Base-by-base conservation (phyloP, 2,888 invertebrate species). In the Allygus modestus region DNA sequence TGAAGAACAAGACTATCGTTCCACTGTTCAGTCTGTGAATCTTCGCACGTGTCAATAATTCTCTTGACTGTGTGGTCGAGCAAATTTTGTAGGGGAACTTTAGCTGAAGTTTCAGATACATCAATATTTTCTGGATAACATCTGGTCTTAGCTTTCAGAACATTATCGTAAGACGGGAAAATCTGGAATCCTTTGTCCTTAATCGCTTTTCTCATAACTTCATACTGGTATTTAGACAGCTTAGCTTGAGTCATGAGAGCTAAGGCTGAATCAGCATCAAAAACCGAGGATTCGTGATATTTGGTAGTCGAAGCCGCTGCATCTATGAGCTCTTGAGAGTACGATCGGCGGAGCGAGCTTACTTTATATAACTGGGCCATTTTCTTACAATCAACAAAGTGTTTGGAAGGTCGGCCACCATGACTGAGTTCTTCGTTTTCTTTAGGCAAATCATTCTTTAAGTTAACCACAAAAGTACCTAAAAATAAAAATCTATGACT, bases 191-290 rank as follows among this genome's bases (percentile, higher is more conserved):
- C 17, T 15, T 54, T 20, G 54, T 20, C n/a, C 12, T 54, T 54
- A 5, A 54, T 54, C 2, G 17, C 17, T 20, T 54, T 54, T 54
- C 17, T 54, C 20, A 54, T 2, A 54, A 54, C 54, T 9, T 54
- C 54, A 12, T 20, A 54, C 54, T 54, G 54, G 12, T 54, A 54
- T 54, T 54, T 54, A 12, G 54, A 54, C 54, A 54, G 20, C 54
- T 12, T 4, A 54, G 54, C 20, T 20, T 54, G 20, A 5, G 17
- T 54, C 12, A 54, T 54, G 2, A 54, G 54, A 20, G 17, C 20
- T 54, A 54, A 54, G 4, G 54, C 54, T 17, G 54, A 54, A 54
- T 54, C 54, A 5, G 17, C 20, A 54, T 54, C 20, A 20, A 20
- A 20, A 54, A 20, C 17, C 5, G 17, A 5, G 17, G 2, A 2